phyloP scores from a whole-genome alignment of 2,888 invertebrate genomes.

The Clostera curtula region DNA sequence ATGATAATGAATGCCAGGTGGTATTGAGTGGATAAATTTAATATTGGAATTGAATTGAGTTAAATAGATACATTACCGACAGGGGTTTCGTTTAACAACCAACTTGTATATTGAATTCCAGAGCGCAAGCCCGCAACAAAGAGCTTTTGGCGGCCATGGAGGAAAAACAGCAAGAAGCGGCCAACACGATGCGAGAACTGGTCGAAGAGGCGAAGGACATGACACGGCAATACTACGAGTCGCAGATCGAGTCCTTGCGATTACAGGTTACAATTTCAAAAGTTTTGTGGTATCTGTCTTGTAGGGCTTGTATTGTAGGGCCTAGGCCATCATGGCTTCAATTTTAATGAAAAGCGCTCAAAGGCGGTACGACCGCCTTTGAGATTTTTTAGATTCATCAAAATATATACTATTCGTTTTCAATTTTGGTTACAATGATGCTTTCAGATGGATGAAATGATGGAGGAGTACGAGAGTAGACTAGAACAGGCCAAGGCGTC shows the following conservation, averaged over 20 bases:
- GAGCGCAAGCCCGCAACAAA: constrained; percentile 42
- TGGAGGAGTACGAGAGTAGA: constrained; percentile 48
- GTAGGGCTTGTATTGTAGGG: not conserved
- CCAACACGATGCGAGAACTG: constrained; percentile 38
- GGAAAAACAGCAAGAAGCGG: constrained; percentile 33
- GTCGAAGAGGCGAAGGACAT: constrained; percentile 52
- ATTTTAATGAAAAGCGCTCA: too few relatives aligned
- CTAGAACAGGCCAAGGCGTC: constrained; percentile 22
- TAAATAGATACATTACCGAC: too few relatives aligned
- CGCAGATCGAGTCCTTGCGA: constrained; percentile 27
- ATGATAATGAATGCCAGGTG: too few relatives aligned
- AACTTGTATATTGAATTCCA: constrained; percentile 14
- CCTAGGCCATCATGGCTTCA: too few relatives aligned
- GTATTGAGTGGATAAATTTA: too few relatives aligned
- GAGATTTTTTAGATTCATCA: too few relatives aligned
- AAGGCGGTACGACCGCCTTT: too few relatives aligned
- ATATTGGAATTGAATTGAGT: too few relatives aligned
- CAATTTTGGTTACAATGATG: constrained; percentile 4
- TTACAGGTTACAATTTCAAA: constrained; percentile 28
- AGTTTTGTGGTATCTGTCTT: not conserved
- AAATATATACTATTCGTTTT: too few relatives aligned
- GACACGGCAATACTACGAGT: constrained; percentile 46
- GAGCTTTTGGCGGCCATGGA: constrained; percentile 42
- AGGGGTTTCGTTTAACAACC: too few relatives aligned
- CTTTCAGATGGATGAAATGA: constrained; percentile 50